Conservation (phyloP, 2,113 vertebrate genomes). For the Mustela nigripes region DNA sequence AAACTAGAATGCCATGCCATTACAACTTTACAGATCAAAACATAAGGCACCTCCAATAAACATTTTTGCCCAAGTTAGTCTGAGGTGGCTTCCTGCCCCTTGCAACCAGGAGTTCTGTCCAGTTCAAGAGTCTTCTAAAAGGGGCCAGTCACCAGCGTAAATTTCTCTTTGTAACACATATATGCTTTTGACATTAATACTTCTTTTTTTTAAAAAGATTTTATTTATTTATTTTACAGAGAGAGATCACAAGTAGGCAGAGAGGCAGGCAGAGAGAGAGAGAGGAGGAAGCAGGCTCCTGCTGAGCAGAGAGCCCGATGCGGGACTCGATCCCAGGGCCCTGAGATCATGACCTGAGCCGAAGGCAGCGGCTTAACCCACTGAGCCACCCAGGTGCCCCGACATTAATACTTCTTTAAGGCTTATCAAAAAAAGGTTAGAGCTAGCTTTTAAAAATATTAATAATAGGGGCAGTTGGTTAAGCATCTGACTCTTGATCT, state of each 20-base stretch:
- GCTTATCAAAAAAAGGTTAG: not conserved
- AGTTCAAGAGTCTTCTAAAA: conserved; percentile 41
- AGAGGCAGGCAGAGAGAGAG: too few relatives aligned
- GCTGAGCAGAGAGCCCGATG: too few relatives aligned
- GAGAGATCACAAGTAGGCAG: too few relatives aligned
- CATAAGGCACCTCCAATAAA: not conserved
- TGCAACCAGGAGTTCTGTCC: not conserved
- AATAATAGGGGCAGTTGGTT: not conserved
- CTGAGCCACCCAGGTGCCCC: too few relatives aligned
- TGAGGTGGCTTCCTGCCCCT: not conserved
- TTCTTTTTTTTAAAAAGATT: not conserved
- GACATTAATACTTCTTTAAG: conserved; percentile 11
- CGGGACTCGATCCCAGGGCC: too few relatives aligned
- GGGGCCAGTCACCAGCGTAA: not conserved
- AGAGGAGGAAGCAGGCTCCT: too few relatives aligned
- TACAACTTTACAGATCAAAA: conserved; percentile 31
- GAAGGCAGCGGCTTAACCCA: too few relatives aligned
- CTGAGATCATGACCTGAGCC: too few relatives aligned
- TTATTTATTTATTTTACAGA: too few relatives aligned
- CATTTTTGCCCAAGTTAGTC: not conserved
- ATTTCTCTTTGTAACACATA: not conserved
- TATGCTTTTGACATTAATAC: not conserved
- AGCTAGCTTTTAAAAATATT: conserved; percentile 23
- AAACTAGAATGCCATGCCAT: not conserved
- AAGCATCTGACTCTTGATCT: not conserved